Evolutionary conservation across 2,113 vertebrate genomes (phyloP), one percentile per base, ranked within the genome.

Genomic region (Amia ocellicauda): DNA sequence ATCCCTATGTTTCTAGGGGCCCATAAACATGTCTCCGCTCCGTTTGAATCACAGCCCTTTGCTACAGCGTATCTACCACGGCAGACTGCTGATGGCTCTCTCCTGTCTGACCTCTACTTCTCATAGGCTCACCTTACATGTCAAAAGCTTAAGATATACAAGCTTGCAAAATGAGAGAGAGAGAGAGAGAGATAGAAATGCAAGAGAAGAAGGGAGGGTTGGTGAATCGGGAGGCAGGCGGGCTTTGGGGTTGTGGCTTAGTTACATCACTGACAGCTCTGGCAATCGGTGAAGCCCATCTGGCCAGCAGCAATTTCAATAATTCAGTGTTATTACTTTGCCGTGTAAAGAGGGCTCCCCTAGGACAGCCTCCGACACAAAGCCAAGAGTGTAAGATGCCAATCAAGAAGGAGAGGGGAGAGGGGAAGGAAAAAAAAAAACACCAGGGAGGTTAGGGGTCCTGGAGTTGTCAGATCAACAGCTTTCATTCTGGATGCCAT

Each of bases 301-400:
- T 63, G 61, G 50, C 50, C 61, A 17, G 29, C 22, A 41, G 29
- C 14, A 1, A 10, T 31, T 63, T 63, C 49, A 54, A 41, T 63
- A 54, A 63, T 53, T 63, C 61, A 63, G 61, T 19, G 20, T 47
- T 3, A 14, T 10, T 26, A 17, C 58, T 60, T 24, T 28, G 41
- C 26, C 45, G 5, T 14, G 58, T 23, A 23, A 43, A 40, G 22
- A 11, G 58, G 10, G 58, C 20, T 16, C 59, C 20, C 59, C 45
- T 17, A 29, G 43, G 59, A 51, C 45, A 5, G 36, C 45, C 14
- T n/a, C 3, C 31, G 59, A 45, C 58, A 47, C 19, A 3, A 11
- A 24, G 23, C 43, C 10, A n/a, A 4, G 58, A 24, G 58, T 22
- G 27, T 8, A n/a, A 27, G n/a, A 36, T 36, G 31, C 31, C 31